Evolutionary conservation across 2,888 invertebrate genomes (phyloP), one percentile per base, ranked within the genome.

Genomic region (Heliconius ethilla): DNA sequence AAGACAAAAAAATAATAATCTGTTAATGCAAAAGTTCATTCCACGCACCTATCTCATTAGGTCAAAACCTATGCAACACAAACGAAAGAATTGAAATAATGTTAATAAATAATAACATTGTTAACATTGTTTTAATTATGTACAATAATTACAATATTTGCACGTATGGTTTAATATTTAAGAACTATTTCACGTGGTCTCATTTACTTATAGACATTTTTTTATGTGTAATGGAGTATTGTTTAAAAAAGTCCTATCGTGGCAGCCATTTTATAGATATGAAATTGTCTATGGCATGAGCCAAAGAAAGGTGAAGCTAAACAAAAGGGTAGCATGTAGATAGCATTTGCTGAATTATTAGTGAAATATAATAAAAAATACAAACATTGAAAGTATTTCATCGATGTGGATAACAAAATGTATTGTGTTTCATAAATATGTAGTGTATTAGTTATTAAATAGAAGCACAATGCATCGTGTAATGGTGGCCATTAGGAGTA

Each of bases 241-340:
- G 45, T 33, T 78, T 59, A 82, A 87, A 89, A 89, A 89, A 87
- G 84, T 89, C 83, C 86, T 88, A 84, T 90, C 89, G 90, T 91
- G 92, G 92, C 92, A 89, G 92, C 94, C 94, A 94, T 94, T 92
- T 94, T 93, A 91, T 91, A 93, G 92, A 93, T 84, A 86, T 82
- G 66, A 82, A 78, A 82, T 91, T 91, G 90, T 94, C 90, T 94
- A 92, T 94, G 93, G 88, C 87, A 81, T 81, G 85, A 89, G 86
- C 90, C 87, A 93, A 94, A 93, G 94, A 94, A 94, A 93, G 94
- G 94, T 90, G 94, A 94, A 94, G 94, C 94, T 94, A 94, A 94
- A 94, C 94, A 94, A 94, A 94, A 94, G 94, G 91, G 85, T 93
- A 92, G 89, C 90, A 93, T 94, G 93, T 93, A 91, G 90, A 90